Evolutionary conservation across 2,888 invertebrate genomes (phyloP), one percentile per base, ranked within the genome.

Genomic region (Cryptocheilus praepositus): DNA sequence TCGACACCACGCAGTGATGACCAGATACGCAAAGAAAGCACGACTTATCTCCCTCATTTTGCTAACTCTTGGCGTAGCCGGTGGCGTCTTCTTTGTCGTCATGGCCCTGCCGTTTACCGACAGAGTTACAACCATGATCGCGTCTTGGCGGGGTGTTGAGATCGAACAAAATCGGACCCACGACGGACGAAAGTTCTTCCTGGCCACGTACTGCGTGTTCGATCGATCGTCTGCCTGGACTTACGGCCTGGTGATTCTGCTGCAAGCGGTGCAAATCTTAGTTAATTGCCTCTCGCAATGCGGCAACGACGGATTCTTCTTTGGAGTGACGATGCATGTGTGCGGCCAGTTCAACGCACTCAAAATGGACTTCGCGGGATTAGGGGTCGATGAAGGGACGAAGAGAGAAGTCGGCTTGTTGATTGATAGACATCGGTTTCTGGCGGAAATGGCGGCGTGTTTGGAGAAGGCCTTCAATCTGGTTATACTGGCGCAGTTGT

Each of bases 261-360:
- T 71, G 8, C 77, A 78, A 44, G 44, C 36, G 8, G 25, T 28
- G 15, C 61, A 68, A 11, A 61, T 78, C 3, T 70, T 70, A 36
- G 53, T 76, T 0, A 76, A 78, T 25, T 69, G 57, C 0, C 52
- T 70, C 0, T 61, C 67, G 2, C 77, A 78, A 11, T 74, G 76
- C 22, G 84, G 84, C 15, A 80, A 80, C 36, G 84, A 86, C 54
- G 79, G 84, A 13, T 79, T 87, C 57, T 78, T 88, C 49, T 85
- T 86, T 49, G 79, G 80, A n/a, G 60, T 85, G 8, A 67, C 82
- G 2, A 83, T 87, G 81, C 86, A 88, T 21, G 62, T 88, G 2
- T 87, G 88, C 59, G 87, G 85, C 4, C 88, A 88, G 45, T 77
- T 88, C 21, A 81, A 85, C 52, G 64, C 87, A 52, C 67, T 88